A percentile compares a stretch with the other conserved stretches of the same genome.
Conservation (phyloP, 2,113 vertebrate genomes). For the Mastomys coucha region DNA sequence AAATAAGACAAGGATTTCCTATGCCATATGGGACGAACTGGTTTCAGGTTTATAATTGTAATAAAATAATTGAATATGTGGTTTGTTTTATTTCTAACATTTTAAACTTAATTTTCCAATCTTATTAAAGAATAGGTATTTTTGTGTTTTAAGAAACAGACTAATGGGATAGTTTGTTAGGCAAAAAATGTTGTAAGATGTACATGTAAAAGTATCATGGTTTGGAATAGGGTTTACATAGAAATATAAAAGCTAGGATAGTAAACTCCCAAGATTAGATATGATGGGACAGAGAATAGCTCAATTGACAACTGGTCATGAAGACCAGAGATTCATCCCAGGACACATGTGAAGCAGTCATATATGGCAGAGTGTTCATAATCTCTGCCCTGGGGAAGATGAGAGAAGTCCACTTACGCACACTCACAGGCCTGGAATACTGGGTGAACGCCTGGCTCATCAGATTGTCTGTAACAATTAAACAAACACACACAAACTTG, state of each 20-base stretch:
- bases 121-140: background rate
- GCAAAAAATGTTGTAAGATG: background rate
- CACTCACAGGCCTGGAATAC: too few species aligned
- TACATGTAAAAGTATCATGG: background rate
- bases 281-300: too few species aligned
- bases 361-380: background rate
- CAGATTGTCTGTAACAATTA: background rate
- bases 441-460: background rate
- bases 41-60: background rate
- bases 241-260: background rate
- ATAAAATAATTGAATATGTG: background rate
- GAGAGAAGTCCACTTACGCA: background rate
- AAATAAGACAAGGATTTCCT: background rate
- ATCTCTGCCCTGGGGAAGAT: background rate
- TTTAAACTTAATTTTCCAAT: background rate
- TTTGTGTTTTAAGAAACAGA: background rate
- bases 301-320: background rate
- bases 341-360: too few species aligned
- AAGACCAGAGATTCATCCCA: too few species aligned
- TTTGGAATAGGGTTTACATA: background rate
- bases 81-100: background rate
- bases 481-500: too few species aligned
- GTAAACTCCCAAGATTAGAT: background rate
- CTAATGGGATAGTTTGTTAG: background rate
- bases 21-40: background rate